Conservation (phyloP, 2,888 invertebrate genomes). For the Clitarchus hookeri region DNA sequence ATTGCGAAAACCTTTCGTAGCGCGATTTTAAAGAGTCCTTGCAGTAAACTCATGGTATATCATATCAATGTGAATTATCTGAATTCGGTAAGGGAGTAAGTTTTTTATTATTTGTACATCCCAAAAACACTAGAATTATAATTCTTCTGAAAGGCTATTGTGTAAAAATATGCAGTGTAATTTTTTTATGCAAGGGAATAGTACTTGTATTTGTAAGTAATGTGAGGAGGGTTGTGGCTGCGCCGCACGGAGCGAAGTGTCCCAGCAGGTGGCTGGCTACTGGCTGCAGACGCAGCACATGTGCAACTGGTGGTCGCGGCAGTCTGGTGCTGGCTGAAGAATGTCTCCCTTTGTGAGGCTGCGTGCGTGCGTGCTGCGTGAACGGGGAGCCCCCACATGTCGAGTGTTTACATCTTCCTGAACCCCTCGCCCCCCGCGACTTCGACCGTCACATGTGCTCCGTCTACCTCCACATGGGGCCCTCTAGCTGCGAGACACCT, state of each 20-base stretch:
- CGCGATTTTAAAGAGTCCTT: too few species aligned
- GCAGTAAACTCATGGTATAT: too few species aligned
- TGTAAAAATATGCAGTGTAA: too few species aligned
- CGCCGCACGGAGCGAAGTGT: neutral
- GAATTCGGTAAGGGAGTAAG: too few species aligned
- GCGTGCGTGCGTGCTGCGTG: neutral
- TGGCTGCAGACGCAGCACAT: neutral
- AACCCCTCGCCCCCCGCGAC: neutral
- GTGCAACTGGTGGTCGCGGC: neutral
- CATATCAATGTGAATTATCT: too few species aligned
- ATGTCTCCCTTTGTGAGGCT: neutral
- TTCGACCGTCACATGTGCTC: neutral
- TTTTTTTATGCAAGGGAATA: too few species aligned
- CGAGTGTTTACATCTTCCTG: neutral
- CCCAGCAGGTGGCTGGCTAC: neutral
- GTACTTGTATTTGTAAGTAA: too few species aligned
- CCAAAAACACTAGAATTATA: too few species aligned
- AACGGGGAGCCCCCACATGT: neutral
- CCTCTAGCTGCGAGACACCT: neutral
- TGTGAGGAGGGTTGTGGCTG: too few species aligned
- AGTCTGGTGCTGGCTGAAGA: neutral
- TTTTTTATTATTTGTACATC: too few species aligned
- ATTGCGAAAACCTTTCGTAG: too few species aligned
- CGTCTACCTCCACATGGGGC: constrained; percentile 2
- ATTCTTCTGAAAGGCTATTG: too few species aligned